Conservation (phyloP, 2,797 vertebrate species). For the Crax fasciolata region DNA sequence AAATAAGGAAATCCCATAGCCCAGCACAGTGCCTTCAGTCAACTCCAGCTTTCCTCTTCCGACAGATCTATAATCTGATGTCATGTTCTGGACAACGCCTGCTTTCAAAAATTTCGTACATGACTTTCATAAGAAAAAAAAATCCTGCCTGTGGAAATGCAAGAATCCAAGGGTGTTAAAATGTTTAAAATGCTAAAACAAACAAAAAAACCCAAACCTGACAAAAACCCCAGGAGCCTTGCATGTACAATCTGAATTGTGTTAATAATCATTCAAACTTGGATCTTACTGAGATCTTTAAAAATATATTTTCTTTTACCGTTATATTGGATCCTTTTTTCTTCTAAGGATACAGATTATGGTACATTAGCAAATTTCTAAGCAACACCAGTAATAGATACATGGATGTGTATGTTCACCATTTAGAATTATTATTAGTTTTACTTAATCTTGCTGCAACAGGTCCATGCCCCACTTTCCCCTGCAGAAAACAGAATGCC, state of each 20-base stretch:
- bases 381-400: not conserved
- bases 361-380: not conserved
- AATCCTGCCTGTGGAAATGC: not conserved
- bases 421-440: not conserved
- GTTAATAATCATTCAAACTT: not conserved
- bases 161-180: not conserved
- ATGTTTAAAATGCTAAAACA: not conserved
- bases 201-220: not conserved
- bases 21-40: not conserved
- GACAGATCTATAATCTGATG: not conserved
- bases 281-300: not conserved
- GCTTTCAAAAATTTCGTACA: not conserved
- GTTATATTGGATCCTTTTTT: not conserved
- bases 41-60: not conserved
- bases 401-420: not conserved
- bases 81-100: not conserved
- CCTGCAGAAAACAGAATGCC: not conserved
- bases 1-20: not conserved
- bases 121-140: not conserved
- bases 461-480: not conserved
- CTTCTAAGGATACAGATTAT: not conserved
- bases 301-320: not conserved
- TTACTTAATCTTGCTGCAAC: not conserved
- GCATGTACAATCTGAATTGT: not conserved
- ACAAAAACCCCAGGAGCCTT: not conserved